These are phyloP conservation scores for Drosophila rellima DNA, from an alignment of 2,888 invertebrate genomes.

Conservation along the genomic window DNA sequence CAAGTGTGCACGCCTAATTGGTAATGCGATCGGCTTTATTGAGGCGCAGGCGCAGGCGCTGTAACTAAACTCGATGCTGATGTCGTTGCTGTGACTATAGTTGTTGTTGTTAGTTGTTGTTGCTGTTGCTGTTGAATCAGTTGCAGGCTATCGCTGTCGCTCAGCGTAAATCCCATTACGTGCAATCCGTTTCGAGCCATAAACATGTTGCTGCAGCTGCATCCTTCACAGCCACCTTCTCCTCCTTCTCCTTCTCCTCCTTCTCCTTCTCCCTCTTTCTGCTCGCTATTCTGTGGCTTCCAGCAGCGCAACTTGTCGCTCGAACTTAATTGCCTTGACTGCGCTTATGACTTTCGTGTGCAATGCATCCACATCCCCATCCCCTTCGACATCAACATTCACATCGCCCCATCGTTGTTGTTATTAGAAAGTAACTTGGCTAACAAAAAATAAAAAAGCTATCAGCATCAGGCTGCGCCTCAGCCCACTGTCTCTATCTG, in stretches of 20 bases:
- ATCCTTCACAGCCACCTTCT: conserved; percentile 23
- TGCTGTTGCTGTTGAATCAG: conserved; percentile 27
- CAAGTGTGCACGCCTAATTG: conserved; percentile 82
- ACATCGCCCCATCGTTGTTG: conserved; percentile 31
- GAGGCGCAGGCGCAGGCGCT: conserved; percentile 53
- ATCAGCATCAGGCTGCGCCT: conserved; percentile 56
- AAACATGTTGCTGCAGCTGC: conserved; percentile 78
- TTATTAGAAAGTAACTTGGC: conserved; percentile 76
- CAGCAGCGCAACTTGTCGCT: conserved; percentile 80
- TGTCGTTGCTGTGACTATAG: conserved; percentile 10
- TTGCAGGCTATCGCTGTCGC: conserved; percentile 78
- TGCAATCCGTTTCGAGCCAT: conserved; percentile 82
- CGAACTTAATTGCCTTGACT: conserved; percentile 80
- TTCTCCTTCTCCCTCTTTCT: conserved; percentile 4
- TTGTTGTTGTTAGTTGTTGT: conserved; percentile 1
- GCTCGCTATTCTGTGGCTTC: conserved; percentile 64
- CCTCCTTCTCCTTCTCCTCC: background rate
- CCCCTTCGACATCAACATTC: conserved; percentile 22
- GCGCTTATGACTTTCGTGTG: conserved; percentile 82
- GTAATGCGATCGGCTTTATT: conserved; percentile 82
- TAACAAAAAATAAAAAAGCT: too few relatives aligned
- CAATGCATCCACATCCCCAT: conserved; percentile 71
- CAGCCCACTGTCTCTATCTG: background rate
- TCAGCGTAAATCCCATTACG: conserved; percentile 81
- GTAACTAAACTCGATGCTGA: conserved; percentile 40